These are phyloP conservation scores for Oreochromis mossambicus DNA, from an alignment of 2,797 vertebrate genomes.

Conservation along the genomic window DNA sequence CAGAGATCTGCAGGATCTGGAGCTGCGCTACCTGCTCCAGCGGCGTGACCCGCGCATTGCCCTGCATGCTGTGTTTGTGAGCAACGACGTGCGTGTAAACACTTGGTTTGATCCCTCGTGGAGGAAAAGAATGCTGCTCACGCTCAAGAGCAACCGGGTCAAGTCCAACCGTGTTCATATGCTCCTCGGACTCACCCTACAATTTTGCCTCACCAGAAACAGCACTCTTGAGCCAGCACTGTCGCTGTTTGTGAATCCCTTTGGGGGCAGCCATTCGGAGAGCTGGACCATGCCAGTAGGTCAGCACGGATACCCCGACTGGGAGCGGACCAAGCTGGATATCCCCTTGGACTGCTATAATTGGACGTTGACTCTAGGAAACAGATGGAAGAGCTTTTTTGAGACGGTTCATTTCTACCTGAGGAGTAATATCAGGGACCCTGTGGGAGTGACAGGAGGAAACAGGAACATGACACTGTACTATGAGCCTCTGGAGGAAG, in stretches of 20 bases:
- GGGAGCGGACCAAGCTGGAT: constrained; percentile 90
- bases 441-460: constrained; percentile 65
- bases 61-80: constrained; percentile 91
- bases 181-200: constrained; percentile 88
- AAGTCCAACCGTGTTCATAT: constrained; percentile 93
- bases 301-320: constrained; percentile 91
- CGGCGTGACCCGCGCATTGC: constrained; percentile 83
- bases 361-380: constrained; percentile 93
- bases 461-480: constrained; percentile 55
- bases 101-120: constrained; percentile 96
- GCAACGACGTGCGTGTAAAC: constrained; percentile 92
- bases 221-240: constrained; percentile 90
- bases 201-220: constrained; percentile 93
- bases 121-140: constrained; percentile 94
- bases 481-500: constrained; percentile 68
- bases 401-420: constrained; percentile 97
- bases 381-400: constrained; percentile 98
- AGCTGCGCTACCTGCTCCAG: constrained; percentile 87
- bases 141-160: constrained; percentile 95
- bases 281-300: constrained; percentile 96
- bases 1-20: constrained; percentile 87
- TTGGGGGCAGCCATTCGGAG: constrained; percentile 96
- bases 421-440: constrained; percentile 84
- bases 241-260: constrained; percentile 92
- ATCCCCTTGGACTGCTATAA: constrained; percentile 92